Evolutionary conservation across 2,113 vertebrate genomes (phyloP).

Genomic region (Clinocottus analis): DNA sequence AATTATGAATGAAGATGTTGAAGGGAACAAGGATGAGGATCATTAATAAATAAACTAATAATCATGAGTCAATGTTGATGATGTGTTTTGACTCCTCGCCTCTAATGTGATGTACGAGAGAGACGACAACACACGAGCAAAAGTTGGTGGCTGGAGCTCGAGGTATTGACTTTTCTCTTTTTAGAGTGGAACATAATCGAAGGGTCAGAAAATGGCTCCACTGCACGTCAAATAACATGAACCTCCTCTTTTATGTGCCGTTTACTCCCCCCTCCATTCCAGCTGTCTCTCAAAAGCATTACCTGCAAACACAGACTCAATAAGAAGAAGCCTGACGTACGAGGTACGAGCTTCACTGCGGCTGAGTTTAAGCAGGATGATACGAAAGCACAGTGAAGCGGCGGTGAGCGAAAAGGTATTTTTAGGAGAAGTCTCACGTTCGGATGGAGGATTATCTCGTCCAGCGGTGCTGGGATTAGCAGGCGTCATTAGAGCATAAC

Average conservation of each 20-base stretch:
- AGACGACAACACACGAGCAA: conserved; percentile 36
- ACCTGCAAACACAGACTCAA: neutral
- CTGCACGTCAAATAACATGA: conserved; percentile 1
- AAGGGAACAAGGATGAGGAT: neutral
- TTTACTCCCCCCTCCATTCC: neutral
- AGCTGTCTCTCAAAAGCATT: neutral
- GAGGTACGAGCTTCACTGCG: too few relatives aligned
- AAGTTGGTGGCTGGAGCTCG: conserved; percentile 21
- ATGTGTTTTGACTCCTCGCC: neutral
- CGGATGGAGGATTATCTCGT: conserved; percentile 49
- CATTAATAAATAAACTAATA: too few relatives aligned
- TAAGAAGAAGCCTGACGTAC: too few relatives aligned
- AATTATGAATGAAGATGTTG: neutral
- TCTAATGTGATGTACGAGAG: neutral
- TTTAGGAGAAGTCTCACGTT: conserved; percentile 37
- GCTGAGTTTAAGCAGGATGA: neutral
- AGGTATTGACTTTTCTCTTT: conserved; percentile 37
- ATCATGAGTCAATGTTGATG: neutral
- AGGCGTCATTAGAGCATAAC: conserved; percentile 34
- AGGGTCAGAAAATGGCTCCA: conserved; percentile 1
- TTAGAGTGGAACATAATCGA: conserved; percentile 37
- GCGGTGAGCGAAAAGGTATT: conserved; percentile 35
- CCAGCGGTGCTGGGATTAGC: conserved; percentile 50
- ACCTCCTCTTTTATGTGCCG: neutral
- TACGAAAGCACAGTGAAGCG: neutral